Percentiles rank a stretch among this genome's conserved stretches.
These are phyloP conservation scores for Megalurothrips usitatus DNA, from an alignment of 2,888 invertebrate species.

Conservation along the genomic window DNA sequence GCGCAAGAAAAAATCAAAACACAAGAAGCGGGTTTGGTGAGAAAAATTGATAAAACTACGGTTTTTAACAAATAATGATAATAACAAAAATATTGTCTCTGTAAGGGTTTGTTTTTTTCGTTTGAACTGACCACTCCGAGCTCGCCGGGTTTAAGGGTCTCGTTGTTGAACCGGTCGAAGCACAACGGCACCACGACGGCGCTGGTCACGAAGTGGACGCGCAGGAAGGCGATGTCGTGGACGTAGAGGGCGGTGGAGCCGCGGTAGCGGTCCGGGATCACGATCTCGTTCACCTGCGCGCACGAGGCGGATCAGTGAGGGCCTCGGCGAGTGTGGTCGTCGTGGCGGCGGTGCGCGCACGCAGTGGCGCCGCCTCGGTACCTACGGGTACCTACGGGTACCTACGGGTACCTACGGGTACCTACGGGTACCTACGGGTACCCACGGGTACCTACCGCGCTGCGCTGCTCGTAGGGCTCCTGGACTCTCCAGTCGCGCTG, in stretches of 20 bases:
- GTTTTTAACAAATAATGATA: not conserved
- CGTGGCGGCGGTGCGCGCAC: not conserved
- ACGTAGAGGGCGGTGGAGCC: constrained; percentile 39
- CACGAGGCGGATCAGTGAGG: not conserved
- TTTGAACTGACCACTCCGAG: not conserved
- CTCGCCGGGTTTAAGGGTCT: constrained; percentile 35
- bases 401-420: no score
- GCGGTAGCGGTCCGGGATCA: constrained; percentile 37
- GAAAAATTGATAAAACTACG: constrained; percentile 30
- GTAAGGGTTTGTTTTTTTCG: not conserved
- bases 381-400: not conserved
- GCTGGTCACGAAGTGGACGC: constrained; percentile 39
- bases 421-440: not conserved
- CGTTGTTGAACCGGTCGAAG: constrained; percentile 37
- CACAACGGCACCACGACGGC: constrained; percentile 38
- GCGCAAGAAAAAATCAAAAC: constrained; percentile 28
- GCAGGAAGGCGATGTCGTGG: constrained; percentile 40
- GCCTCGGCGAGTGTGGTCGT: not conserved
- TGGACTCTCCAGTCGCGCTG: constrained; percentile 39
- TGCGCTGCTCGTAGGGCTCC: constrained; percentile 39
- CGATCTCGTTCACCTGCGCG: constrained; percentile 33
- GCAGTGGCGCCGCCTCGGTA: not conserved
- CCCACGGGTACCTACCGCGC: constrained; percentile 33
- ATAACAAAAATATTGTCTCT: not conserved
- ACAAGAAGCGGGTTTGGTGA: not conserved